Conservation (phyloP, 2,888 invertebrate species). For the Deilephila elpenor region DNA sequence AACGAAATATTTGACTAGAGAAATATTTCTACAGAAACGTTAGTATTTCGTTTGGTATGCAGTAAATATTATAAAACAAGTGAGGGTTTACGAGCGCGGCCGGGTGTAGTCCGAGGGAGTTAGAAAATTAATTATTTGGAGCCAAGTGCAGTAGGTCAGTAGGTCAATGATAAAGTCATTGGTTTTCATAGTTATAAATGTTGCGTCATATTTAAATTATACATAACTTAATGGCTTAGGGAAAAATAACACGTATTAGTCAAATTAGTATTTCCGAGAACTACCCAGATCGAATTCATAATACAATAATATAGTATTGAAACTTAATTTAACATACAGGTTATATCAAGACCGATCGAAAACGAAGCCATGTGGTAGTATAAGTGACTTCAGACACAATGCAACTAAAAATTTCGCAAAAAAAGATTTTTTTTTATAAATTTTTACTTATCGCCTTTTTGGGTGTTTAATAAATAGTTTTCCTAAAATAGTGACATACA, state of each 20-base stretch:
- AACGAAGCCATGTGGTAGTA: no score
- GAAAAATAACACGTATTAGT: not conserved
- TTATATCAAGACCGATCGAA: no score
- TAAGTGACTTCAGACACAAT: no score
- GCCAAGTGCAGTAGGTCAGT: conserved; percentile 82
- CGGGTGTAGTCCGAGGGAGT: conserved; percentile 35
- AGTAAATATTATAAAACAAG: not conserved
- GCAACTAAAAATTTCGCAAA: no score
- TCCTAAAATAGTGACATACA: no score
- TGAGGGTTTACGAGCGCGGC: not conserved
- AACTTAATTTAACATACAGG: no score
- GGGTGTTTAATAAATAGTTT: no score
- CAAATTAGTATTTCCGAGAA: not conserved
- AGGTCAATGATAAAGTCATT: conserved; percentile 64
- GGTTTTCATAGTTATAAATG: conserved; percentile 28
- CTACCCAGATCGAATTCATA: not conserved
- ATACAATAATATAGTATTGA: not conserved
- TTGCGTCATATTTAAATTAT: conserved; percentile 17
- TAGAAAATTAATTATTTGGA: conserved; percentile 62
- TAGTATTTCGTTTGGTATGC: no score
- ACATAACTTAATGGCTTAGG: not conserved
- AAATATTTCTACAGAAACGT: no score
- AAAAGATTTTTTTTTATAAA: no score
- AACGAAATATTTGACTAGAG: no score
- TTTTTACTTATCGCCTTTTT: no score